These are phyloP conservation scores for Liparis tanakae DNA, from an alignment of 2,797 vertebrate species.

Conservation along the genomic window DNA sequence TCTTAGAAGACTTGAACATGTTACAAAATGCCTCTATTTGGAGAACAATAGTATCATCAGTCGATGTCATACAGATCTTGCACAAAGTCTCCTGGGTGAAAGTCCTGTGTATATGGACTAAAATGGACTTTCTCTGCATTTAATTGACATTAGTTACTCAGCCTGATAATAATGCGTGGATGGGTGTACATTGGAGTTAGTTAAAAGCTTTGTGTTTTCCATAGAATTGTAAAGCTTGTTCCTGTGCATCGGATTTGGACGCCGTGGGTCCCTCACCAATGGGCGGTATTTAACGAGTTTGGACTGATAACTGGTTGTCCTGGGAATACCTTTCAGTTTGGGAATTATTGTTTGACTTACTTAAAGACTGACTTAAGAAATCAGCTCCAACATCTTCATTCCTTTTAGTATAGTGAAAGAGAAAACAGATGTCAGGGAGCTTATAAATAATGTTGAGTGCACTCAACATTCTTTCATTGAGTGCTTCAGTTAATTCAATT, in stretches of 20 bases:
- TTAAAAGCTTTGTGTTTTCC: background rate
- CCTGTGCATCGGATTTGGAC: background rate
- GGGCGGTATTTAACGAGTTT: background rate
- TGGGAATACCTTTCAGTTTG: background rate
- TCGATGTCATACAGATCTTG: no score
- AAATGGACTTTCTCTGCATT: background rate
- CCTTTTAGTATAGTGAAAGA: background rate
- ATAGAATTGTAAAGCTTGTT: background rate
- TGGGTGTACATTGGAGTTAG: background rate
- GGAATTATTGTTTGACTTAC: background rate
- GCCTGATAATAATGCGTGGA: background rate
- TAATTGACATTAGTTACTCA: background rate
- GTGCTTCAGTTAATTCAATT: slow-evolving; percentile 14
- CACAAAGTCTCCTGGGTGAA: no score
- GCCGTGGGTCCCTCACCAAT: background rate
- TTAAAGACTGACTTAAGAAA: background rate
- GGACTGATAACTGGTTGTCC: background rate
- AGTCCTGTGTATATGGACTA: no score
- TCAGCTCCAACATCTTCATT: background rate
- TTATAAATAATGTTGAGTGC: background rate
- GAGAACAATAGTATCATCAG: no score
- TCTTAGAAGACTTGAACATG: background rate
- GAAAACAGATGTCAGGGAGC: background rate
- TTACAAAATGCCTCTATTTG: background rate
- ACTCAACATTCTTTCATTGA: no score